Evolutionary conservation across 1,140 invertebrate species (phyloP).

Genomic region (Drosophila nikananu): DNA sequence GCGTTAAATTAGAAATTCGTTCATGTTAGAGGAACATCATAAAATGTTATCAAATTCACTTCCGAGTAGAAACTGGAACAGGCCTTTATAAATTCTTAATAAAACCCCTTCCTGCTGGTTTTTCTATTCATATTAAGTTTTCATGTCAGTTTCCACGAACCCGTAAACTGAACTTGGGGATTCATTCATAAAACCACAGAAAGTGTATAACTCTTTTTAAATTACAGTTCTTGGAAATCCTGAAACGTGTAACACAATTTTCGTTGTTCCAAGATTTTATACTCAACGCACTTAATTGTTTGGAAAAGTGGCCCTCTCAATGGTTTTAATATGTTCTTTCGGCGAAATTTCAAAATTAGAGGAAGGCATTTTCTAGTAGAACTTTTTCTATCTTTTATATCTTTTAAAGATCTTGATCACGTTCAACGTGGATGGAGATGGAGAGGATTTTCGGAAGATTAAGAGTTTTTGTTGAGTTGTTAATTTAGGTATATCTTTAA

Average conservation of each 20-base stretch:
- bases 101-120: conserved; percentile 57
- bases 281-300: conserved; percentile 63
- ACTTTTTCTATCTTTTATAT: conserved; percentile 43
- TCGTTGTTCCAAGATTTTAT: conserved; percentile 18
- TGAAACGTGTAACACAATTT: conserved; percentile 64
- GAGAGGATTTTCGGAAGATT: background rate
- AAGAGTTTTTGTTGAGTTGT: background rate
- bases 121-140: conserved; percentile 40
- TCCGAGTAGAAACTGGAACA: background rate
- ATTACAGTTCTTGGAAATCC: conserved; percentile 59
- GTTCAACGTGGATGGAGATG: conserved; percentile 26
- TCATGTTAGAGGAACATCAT: too few relatives aligned
- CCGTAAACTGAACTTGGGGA: conserved; percentile 22
- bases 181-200: conserved; percentile 66
- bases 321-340: conserved; percentile 51
- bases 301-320: conserved; percentile 56
- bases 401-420: conserved; percentile 62
- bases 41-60: background rate
- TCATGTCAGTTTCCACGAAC: conserved; percentile 56
- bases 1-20: too few relatives aligned
- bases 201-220: conserved; percentile 70
- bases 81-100: conserved; percentile 55
- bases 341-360: conserved; percentile 57
- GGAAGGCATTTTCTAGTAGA: conserved; percentile 54
- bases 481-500: background rate